These are phyloP conservation scores for Synergus gifuensis DNA, from an alignment of 2,888 invertebrate species.

Conservation along the genomic window DNA sequence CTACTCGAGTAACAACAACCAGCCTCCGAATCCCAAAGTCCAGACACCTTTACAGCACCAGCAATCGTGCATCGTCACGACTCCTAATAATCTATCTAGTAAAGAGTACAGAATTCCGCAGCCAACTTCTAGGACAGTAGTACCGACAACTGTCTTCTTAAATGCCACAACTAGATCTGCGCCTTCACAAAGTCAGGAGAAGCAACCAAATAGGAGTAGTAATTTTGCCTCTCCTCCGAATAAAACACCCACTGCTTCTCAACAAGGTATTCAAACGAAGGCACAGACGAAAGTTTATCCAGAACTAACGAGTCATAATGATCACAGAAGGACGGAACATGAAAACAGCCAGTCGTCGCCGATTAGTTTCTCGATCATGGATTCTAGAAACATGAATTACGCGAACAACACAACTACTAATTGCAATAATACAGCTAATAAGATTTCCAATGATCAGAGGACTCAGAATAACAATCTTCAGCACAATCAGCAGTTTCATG, in stretches of 20 bases:
- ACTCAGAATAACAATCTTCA: constrained; percentile 66
- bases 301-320: constrained; percentile 79
- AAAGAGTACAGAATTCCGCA: constrained; percentile 84
- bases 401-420: constrained; percentile 77
- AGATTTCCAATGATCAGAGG: constrained; percentile 64
- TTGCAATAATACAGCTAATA: constrained; percentile 62
- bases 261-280: constrained; percentile 83
- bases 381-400: constrained; percentile 83
- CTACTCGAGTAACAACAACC: constrained; percentile 79
- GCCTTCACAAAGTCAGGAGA: constrained; percentile 67
- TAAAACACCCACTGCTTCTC: constrained; percentile 61
- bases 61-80: constrained; percentile 87
- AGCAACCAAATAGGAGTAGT: constrained; percentile 78
- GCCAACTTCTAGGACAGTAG: constrained; percentile 78
- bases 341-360: constrained; percentile 85
- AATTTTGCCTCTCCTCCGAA: constrained; percentile 80
- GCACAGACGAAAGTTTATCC: constrained; percentile 89
- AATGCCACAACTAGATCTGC: constrained; percentile 67
- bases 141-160: constrained; percentile 75
- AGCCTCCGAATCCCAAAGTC: constrained; percentile 68
- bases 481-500: constrained; percentile 67
- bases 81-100: constrained; percentile 81
- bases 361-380: constrained; percentile 88
- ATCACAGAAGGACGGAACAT: constrained; percentile 76
- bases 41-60: constrained; percentile 79